These are phyloP conservation scores for Hemithea aestivaria DNA, from an alignment of 2,888 invertebrate genomes.

Conservation along the genomic window DNA sequence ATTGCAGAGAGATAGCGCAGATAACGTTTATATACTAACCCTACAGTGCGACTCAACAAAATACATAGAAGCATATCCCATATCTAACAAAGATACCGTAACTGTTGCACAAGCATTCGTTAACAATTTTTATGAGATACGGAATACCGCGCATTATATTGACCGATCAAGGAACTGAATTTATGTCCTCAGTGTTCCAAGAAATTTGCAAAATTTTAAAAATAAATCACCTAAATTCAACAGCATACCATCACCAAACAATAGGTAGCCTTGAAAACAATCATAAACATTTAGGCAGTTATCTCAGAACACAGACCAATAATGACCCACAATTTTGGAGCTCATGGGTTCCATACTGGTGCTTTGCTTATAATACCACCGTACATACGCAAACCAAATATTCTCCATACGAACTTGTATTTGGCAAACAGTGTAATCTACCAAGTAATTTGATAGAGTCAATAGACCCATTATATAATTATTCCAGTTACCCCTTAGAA, in stretches of 20 bases:
- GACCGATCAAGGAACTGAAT: slow-evolving; percentile 5
- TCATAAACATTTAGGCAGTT: slow-evolving; percentile 16
- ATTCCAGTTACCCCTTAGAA: slow-evolving; percentile 16
- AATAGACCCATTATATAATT: slow-evolving; percentile 21
- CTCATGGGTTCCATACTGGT: slow-evolving; percentile 24
- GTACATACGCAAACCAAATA: slow-evolving; percentile 17
- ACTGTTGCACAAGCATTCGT: slow-evolving; percentile 3
- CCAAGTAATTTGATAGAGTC: slow-evolving; percentile 16
- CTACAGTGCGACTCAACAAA: slow-evolving; percentile 9
- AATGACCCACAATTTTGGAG: slow-evolving; percentile 20
- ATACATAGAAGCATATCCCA: slow-evolving; percentile 9
- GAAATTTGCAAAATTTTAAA: slow-evolving; percentile 5
- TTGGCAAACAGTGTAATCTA: slow-evolving; percentile 18
- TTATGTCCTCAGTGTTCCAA: slow-evolving; percentile 5
- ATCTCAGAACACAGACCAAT: slow-evolving; percentile 8
- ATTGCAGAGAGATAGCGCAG: too few relatives aligned
- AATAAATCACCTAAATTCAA: slow-evolving; percentile 1
- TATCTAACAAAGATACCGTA: slow-evolving; percentile 2
- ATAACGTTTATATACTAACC: slow-evolving; percentile 4
- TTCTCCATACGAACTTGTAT: slow-evolving; percentile 22
- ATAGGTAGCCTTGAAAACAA: slow-evolving; percentile 19
- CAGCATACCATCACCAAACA: slow-evolving; percentile 6
- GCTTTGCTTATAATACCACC: slow-evolving; percentile 22
- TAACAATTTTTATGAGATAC: slow-evolving; percentile 3
- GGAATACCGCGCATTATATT: slow-evolving; percentile 2